phyloP scores from a whole-genome alignment of 2,888 invertebrate species.

The Watsonalla cultraria region DNA sequence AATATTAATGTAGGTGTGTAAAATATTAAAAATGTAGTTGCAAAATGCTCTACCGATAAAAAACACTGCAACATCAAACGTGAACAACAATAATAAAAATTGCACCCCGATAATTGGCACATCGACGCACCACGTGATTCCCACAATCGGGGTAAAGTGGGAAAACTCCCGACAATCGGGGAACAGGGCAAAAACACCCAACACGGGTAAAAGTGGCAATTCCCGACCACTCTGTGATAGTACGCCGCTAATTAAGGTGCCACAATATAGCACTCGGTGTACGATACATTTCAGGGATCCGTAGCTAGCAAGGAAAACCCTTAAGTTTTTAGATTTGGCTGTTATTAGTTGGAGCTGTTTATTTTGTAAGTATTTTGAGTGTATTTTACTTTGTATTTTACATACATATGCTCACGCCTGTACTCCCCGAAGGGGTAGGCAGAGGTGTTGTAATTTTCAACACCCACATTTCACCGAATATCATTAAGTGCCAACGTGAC shows the following conservation, averaged over 20 bases:
- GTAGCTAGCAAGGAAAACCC: neutral
- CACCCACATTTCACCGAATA: too few species aligned
- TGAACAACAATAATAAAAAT: conserved; percentile 13
- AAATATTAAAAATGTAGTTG: too few species aligned
- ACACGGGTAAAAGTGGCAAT: conserved; percentile 53
- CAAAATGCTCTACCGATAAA: too few species aligned
- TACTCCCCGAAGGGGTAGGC: too few species aligned
- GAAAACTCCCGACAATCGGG: conserved; percentile 33
- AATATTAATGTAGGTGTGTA: too few species aligned
- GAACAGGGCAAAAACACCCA: conserved; percentile 42
- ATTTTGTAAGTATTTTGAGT: too few species aligned
- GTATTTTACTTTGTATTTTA: too few species aligned
- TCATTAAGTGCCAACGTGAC: too few species aligned
- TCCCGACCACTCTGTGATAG: conserved; percentile 45
- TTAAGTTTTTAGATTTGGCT: neutral
- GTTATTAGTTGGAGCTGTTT: too few species aligned
- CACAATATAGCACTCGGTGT: conserved; percentile 33
- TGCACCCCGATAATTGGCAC: conserved; percentile 44
- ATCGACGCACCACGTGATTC: conserved; percentile 37
- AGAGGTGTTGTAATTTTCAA: too few species aligned
- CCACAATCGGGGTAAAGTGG: conserved; percentile 43
- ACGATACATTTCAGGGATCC: conserved; percentile 27
- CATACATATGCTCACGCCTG: too few species aligned
- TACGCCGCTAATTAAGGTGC: conserved; percentile 55
- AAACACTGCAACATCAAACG: too few species aligned